Evolutionary conservation across 2,888 invertebrate genomes (phyloP), one percentile per base, ranked within the genome.

Genomic region (Drosophila mimetica): DNA sequence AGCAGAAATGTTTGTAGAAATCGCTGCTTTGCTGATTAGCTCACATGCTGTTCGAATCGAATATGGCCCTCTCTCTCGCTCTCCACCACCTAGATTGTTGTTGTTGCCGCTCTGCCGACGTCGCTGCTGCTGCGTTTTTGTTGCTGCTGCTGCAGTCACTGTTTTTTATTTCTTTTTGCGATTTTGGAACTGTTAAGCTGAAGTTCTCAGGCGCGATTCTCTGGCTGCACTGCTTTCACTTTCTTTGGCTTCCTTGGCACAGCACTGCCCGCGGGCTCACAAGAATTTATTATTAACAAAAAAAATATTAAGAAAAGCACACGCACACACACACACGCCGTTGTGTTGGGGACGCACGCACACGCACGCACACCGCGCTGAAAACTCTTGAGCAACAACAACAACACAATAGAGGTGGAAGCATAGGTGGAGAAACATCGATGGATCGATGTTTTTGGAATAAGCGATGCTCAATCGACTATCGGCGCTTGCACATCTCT

Each of bases 1-100:
- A 53, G 41, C 51, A 22, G 37, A 39, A 55, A 59, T 64, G 50
- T 67, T 66, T 65, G 71, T 59, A 71, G 58, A 77, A 75, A 79
- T 52, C 55, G 72, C 64, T 61, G 61, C 51, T 42, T 42, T 64
- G 54, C 80, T 80, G 84, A 81, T 81, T 81, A 81, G 80, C 78
- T 80, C 66, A 79, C 77, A 74, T 79, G 82, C 79, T 78, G 75
- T 28, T 71, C 39, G 7, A 46, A 14, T 71, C 39, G 7, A 46
- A 11, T 46, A 44, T 44, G 28, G 14, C 44, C 14, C 46, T 46
- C 46, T 46, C 46, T 30, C 16, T 46, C 13, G 18, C 16, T 30
- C 42, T 44, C 14, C 28, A 44, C 16, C 44, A 28, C 44, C 28
- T 28, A 16, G 44, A 14, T 28, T 16, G 44, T 25, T 44, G 42